These are phyloP conservation scores for Passer montanus DNA, from an alignment of 2,113 vertebrate species.

Conservation along the genomic window DNA sequence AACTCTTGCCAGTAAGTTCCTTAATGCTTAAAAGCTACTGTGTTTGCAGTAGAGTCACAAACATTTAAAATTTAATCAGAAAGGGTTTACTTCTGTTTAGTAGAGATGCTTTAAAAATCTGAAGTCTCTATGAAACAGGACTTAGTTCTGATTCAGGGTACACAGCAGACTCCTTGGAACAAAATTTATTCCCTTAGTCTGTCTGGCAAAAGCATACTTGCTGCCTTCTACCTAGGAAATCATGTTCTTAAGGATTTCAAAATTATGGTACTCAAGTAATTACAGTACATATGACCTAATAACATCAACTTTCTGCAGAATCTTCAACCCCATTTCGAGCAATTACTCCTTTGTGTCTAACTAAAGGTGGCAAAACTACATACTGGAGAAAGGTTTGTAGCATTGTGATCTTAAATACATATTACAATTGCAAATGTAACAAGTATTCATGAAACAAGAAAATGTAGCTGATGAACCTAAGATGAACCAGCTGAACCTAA, in stretches of 20 bases:
- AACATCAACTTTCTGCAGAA: constrained; percentile 1
- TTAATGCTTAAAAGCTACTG: not conserved
- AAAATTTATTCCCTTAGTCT: not conserved
- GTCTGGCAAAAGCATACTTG: not conserved
- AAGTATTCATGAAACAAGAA: not conserved
- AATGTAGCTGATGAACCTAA: constrained; percentile 59
- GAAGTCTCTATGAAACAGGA: constrained; percentile 1
- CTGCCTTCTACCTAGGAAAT: constrained; percentile 14
- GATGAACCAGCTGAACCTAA: constrained; percentile 56
- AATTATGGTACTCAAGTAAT: constrained; percentile 1
- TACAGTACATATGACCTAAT: not conserved
- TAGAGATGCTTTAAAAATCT: constrained; percentile 27
- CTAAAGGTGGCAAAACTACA: constrained; percentile 16
- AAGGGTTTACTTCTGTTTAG: not conserved
- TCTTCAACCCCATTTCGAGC: not conserved
- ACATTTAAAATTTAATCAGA: not conserved
- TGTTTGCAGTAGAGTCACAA: not conserved
- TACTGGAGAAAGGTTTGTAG: constrained; percentile 43
- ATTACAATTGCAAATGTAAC: constrained; percentile 5
- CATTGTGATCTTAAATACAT: not conserved
- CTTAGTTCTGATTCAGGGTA: constrained; percentile 18
- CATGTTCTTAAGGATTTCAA: constrained; percentile 8
- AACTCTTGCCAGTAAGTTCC: not conserved
- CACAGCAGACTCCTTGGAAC: constrained; percentile 2
- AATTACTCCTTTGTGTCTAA: constrained; percentile 3